Percentiles rank a stretch among this genome's conserved stretches.
These are phyloP conservation scores for Bubo bubo DNA, from an alignment of 2,113 vertebrate genomes.

Conservation along the genomic window DNA sequence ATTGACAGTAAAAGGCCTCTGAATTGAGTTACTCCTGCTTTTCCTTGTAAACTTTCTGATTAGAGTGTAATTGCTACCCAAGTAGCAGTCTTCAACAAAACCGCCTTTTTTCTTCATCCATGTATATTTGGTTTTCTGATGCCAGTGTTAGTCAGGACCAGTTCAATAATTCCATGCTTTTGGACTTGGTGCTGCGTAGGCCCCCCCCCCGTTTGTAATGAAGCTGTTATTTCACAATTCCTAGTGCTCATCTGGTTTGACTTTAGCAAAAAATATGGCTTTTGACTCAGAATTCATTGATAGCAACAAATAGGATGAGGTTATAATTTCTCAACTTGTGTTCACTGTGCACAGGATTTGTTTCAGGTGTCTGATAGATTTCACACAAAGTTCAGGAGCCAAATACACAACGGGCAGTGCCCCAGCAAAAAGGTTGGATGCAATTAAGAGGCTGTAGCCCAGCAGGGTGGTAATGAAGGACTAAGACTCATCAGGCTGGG, in stretches of 20 bases:
- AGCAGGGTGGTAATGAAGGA: not conserved
- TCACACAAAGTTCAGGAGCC: not conserved
- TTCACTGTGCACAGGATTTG: not conserved
- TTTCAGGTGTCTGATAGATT: not conserved
- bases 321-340: not conserved
- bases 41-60: slow-evolving; percentile 43
- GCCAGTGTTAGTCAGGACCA: not conserved
- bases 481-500: not conserved
- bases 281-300: not conserved
- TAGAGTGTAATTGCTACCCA: slow-evolving; percentile 21
- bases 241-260: not conserved
- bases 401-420: not conserved
- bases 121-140: not conserved
- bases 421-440: not conserved
- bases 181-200: not conserved
- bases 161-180: not conserved
- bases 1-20: slow-evolving; percentile 45
- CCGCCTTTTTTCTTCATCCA: not conserved
- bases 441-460: not conserved
- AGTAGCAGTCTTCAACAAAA: not conserved
- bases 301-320: not conserved
- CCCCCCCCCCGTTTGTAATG: not conserved
- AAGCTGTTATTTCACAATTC: not conserved
- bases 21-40: slow-evolving; percentile 46
- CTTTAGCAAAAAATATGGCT: not conserved